Percentiles rank a stretch among this genome's conserved stretches.
Evolutionary conservation across 2,797 vertebrate genomes (phyloP).

Genomic region (Ctenopoma kingsleyae): DNA sequence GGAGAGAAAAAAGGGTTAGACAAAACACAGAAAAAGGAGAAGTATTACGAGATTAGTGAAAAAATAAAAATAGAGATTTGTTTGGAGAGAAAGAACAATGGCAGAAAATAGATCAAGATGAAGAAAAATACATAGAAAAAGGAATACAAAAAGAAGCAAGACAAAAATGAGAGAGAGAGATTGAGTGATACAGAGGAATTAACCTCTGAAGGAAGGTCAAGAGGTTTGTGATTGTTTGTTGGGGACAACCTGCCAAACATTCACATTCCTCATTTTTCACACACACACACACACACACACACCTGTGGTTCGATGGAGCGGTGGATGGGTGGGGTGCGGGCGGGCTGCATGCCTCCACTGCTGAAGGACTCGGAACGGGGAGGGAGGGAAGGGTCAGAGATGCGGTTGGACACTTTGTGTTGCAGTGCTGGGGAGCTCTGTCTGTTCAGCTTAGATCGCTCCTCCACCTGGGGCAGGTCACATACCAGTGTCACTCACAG

Average conservation of each 20-base stretch:
- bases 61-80: neutral
- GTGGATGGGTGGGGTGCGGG: slow-evolving; percentile 91
- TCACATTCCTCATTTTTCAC: slow-evolving; percentile 44
- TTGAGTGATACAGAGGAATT: neutral
- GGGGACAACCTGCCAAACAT: slow-evolving; percentile 9
- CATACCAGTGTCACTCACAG: slow-evolving; percentile 67
- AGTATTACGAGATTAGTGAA: neutral
- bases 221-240: slow-evolving; percentile 1
- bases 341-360: slow-evolving; percentile 91
- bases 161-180: neutral
- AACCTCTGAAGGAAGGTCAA: slow-evolving; percentile 1
- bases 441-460: slow-evolving; percentile 94
- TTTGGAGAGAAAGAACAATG: neutral
- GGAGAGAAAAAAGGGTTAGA: neutral
- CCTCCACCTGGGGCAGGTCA: slow-evolving; percentile 90
- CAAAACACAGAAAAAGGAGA: neutral
- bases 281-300: slow-evolving; percentile 79
- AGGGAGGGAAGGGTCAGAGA: slow-evolving; percentile 94
- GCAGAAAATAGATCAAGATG: neutral
- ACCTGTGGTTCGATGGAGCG: slow-evolving; percentile 94
- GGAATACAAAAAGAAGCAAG: neutral
- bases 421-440: slow-evolving; percentile 96
- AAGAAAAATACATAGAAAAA: neutral
- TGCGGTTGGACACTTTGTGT: slow-evolving; percentile 94
- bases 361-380: slow-evolving; percentile 96